A percentile compares a stretch with the other conserved stretches of the same genome.
phyloP scores from a whole-genome alignment of 1,140 invertebrate species.

The Atta cephalotes region DNA sequence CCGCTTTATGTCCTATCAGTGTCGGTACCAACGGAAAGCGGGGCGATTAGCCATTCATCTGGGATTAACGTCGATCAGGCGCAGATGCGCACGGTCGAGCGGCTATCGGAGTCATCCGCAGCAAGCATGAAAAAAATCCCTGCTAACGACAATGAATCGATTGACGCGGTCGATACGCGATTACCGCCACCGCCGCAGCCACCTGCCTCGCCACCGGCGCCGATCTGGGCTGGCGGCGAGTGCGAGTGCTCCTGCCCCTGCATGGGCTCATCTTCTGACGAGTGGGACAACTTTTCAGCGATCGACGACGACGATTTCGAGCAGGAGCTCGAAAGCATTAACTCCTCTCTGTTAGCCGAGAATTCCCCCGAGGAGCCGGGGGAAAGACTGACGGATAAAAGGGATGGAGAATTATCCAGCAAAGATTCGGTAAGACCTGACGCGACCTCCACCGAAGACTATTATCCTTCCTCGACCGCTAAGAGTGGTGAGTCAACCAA shows the following conservation, averaged over 20 bases:
- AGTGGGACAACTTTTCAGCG: constrained; percentile 81
- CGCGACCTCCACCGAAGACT: constrained; percentile 40
- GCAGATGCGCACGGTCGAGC: constrained; percentile 12
- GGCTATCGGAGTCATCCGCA: constrained; percentile 1
- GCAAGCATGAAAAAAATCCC: constrained; percentile 74
- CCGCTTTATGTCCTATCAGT: constrained; percentile 91
- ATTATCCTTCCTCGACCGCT: constrained; percentile 36
- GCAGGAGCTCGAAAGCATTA: constrained; percentile 8
- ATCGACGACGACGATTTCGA: constrained; percentile 68
- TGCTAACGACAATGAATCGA: constrained; percentile 65
- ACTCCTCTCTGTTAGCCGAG: constrained; percentile 24
- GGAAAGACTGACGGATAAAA: constrained; percentile 34
- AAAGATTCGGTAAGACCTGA: constrained; percentile 66
- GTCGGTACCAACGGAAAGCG: constrained; percentile 89
- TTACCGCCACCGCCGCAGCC: constrained; percentile 73
- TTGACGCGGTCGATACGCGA: constrained; percentile 53
- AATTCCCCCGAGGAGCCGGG: constrained; percentile 1
- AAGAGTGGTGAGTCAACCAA: constrained; percentile 57
- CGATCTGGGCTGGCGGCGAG: constrained; percentile 87
- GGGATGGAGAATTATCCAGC: constrained; percentile 33
- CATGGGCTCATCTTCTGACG: constrained; percentile 84
- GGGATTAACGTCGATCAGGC: constrained; percentile 48
- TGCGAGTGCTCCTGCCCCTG: constrained; percentile 92
- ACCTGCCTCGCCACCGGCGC: constrained; percentile 77
- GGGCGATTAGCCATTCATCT: constrained; percentile 74